Evolutionary conservation across 92 coral and sea anemone genomes (phyloP), one percentile per base, ranked within the genome.

Genomic region (Zoanthus gigantus): DNA sequence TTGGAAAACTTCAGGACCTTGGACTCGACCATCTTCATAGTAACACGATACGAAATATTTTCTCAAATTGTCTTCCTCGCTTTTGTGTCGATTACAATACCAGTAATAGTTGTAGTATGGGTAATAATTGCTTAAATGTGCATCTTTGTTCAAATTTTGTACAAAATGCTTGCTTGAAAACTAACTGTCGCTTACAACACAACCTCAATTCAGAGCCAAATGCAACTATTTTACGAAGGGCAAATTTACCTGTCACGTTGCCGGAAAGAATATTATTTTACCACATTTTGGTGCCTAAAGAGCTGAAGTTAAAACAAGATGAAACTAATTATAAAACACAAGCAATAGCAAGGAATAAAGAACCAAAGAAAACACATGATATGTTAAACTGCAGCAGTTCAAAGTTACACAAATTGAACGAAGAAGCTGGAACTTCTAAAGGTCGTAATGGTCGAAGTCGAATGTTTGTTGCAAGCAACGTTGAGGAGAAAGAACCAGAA

Each of bases 1-100:
- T 89, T 10, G 42, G 72, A 16, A 89, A 68, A 60, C 46, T 86
- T 4, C 37, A 79, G 56, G 69, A 57, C 28, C 16, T 89, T 74
- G 88, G 77, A 14, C 65, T 92, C 0, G 74, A 58, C 8, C 56
- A 63, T 1, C 68, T 9, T 17, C 61, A 74, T 5, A 44, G 5
- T 53, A 84, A 88, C 45, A 37, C 68, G 44, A 42, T 92, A 4
- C 74, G 68, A 53, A 63, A 65, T 8, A n/a, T 88, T 37, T 54
- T 85, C 46, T 85, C 87, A 9, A 69, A 79, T 72, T 89, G 90
- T 30, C 71, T 92, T 30, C 94, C 94, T 18, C 90, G 72, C 15
- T 76, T 92, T 37, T 92, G 94, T 60, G 61, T 67, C 9, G 50
- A 23, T 23, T 89, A 92, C 46, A 65, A 79, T 7, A 73, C 87